Evolutionary conservation across 2,888 invertebrate genomes (phyloP).

Genomic region (Sylvicola fuscatus): DNA sequence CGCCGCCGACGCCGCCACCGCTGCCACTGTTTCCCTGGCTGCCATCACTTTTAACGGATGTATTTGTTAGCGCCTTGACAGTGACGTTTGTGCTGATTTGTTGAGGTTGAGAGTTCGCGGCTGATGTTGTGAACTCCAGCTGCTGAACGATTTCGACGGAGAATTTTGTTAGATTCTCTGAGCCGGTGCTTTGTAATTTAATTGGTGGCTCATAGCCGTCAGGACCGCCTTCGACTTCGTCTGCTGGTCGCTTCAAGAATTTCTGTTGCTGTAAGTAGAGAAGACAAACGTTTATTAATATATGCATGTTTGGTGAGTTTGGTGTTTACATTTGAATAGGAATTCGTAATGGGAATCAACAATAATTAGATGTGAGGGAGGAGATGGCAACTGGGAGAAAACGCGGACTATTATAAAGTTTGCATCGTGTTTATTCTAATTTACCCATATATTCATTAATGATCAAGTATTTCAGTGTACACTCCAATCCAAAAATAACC

Average conservation of each 20-base stretch:
- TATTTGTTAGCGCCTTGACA: slow-evolving; percentile 59
- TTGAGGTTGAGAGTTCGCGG: slow-evolving; percentile 70
- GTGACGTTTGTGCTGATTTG: slow-evolving; percentile 86
- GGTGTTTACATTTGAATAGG: too few species aligned
- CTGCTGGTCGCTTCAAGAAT: slow-evolving; percentile 52
- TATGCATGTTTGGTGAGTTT: too few species aligned
- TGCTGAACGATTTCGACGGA: slow-evolving; percentile 87
- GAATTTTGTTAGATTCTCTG: slow-evolving; percentile 45
- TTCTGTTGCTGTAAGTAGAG: slow-evolving; percentile 53
- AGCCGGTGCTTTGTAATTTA: slow-evolving; percentile 37
- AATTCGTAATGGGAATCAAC: too few species aligned
- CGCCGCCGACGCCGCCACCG: slow-evolving; percentile 15
- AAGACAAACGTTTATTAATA: too few species aligned
- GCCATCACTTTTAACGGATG: slow-evolving; percentile 27
- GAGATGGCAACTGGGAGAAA: too few species aligned
- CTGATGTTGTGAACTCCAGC: slow-evolving; percentile 71
- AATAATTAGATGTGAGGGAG: too few species aligned
- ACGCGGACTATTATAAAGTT: too few species aligned
- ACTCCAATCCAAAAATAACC: too few species aligned
- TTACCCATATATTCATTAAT: too few species aligned
- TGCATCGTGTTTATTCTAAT: too few species aligned
- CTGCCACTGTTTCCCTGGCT: slow-evolving; percentile 13
- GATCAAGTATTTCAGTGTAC: too few species aligned
- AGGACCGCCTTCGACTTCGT: slow-evolving; percentile 32
- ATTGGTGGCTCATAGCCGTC: slow-evolving; percentile 46